Evolutionary conservation across 2,113 vertebrate genomes (phyloP), one percentile per base, ranked within the genome.

Genomic region (Acrocephalus arundinaceus): DNA sequence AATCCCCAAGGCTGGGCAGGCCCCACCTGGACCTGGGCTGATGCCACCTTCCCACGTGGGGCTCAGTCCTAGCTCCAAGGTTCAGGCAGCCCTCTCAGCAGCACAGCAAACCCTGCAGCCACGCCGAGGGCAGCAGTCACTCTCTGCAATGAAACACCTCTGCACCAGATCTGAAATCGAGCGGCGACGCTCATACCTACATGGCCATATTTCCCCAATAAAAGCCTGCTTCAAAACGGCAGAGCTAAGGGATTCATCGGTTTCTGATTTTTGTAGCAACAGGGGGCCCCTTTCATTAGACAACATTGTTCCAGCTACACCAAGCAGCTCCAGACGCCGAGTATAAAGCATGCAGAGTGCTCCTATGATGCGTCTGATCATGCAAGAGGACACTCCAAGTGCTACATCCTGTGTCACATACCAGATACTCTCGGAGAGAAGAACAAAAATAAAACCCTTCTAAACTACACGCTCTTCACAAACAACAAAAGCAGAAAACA

Each of bases 221-320:
- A 81, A 94, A 90, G 65, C 9, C 0, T 13, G 52, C 88, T 91
- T 78, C 73, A 67, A 80, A 95, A 85, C 72, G 4, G 63, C 79
- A 24, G 13, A 75, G 61, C 76, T 39, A 45, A 58, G 35, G 52
- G 49, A 89, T 72, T 89, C 92, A 86, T 83, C 70, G 0, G 76
- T 59, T 95, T 90, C 93, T 90, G 82, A 92, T 93, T 96, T 96
- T 78, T 74, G 51, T 46, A 94, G 92, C 92, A 90, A 80, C 83
- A 74, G 90, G 94, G 67, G 71, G 68, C 73, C 87, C 8, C 18
- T 90, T 96, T 94, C 85, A 84, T 90, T 81, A 96, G 83, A 75
- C 79, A 88, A 83, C 59, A 83, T 79, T 85, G 87, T 93, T 96
- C 90, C 85, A 95, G 94, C 94, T 90, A 75, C 2, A 11, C 80